Evolutionary conservation across 2,888 invertebrate species (phyloP), one percentile per base, ranked within the genome.

Genomic region (Drosophila austrosaltans): DNA sequence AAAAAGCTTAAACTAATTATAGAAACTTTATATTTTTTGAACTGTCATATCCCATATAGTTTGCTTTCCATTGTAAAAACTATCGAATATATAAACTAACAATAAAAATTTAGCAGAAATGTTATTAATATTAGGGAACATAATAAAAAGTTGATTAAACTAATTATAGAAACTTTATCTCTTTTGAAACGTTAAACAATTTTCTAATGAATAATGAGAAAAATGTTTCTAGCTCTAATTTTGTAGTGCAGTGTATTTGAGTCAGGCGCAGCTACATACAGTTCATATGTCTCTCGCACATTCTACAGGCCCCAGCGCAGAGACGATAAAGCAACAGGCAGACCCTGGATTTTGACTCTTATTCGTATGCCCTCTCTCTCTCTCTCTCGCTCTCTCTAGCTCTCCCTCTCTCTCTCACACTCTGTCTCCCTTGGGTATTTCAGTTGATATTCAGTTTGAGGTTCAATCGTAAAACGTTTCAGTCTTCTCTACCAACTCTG

Each of bases 391-490:
- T 16, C 16, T 16, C 16, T 16, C 16, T 16, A 16, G 16, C 16
- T 16, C 16, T 16, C 16, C 16, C 16, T 16, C 16, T 16, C 16
- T 16, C 16, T 16, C 16, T 16, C 16, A 16, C 16, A 16, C 16
- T 16, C 16, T 16, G 16, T 16, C 16, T 16, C 16, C 16, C 16
- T 16, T 16, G 16, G 16, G 16, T 53, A 54, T n/a, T 76, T 48
- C 79, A 81, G 79, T 79, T 77, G 67, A 76, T 67, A 77, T 71
- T 76, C 77, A 76, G 16, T 16, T 79, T 60, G 69, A 68, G 72
- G 77, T 58, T 58, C 71, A 68, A 89, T 73, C 77, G 72, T 68
- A 56, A 65, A 72, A 75, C 76, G 70, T 76, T 53, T 77, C 60
- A 61, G 65, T 69, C 66, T 69, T 63, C 42, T 25, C 42, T 40